These are phyloP conservation scores for Rotaria socialis DNA, from an alignment of 2,888 invertebrate species.

Conservation along the genomic window DNA sequence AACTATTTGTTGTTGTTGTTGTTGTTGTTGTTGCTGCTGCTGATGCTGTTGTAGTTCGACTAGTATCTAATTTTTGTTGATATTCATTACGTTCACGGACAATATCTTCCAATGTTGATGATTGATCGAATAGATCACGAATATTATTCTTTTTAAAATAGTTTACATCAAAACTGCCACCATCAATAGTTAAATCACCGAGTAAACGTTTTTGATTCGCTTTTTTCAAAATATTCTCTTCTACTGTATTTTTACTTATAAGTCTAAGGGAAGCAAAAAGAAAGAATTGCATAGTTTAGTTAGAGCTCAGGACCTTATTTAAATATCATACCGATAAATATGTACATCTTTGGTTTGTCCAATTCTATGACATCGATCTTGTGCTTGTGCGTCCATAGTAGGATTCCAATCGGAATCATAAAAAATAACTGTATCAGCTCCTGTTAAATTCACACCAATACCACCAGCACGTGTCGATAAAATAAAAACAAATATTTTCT, in stretches of 20 bases:
- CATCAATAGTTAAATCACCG: constrained; percentile 94
- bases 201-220: constrained; percentile 92
- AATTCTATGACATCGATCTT: constrained; percentile 81
- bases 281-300: neutral
- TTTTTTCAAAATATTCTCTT: constrained; percentile 97
- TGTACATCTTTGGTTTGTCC: constrained; percentile 98
- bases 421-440: constrained; percentile 97
- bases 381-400: constrained; percentile 91
- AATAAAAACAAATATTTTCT: constrained; percentile 91
- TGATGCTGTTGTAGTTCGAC: constrained; percentile 61
- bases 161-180: constrained; percentile 55
- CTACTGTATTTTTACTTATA: constrained; percentile 91
- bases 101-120: constrained; percentile 64
- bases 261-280: constrained; percentile 65
- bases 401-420: constrained; percentile 99
- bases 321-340: constrained; percentile 68
- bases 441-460: constrained; percentile 93
- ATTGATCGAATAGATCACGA: constrained; percentile 77
- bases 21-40: constrained; percentile 53
- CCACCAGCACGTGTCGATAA: constrained; percentile 94
- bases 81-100: constrained; percentile 63
- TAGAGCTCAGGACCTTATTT: no score
- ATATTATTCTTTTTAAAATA: constrained; percentile 70
- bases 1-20: constrained; percentile 32
- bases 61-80: constrained; percentile 63